Percentiles rank a stretch among this genome's conserved stretches.
Conservation (phyloP, 2,888 invertebrate genomes). For the Ellobium chinense region DNA sequence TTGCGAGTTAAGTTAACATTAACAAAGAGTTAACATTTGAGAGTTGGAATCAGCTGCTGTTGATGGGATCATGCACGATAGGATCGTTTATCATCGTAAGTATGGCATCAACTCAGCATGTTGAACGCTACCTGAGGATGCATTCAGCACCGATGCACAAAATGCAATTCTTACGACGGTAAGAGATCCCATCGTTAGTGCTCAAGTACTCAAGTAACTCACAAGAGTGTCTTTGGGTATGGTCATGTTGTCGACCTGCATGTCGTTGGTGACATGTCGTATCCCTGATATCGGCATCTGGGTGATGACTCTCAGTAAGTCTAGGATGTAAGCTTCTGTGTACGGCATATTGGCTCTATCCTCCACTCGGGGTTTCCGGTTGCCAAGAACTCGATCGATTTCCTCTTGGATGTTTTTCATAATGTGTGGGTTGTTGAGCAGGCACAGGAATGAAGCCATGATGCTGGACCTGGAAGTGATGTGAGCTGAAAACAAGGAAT, state of each 20-base stretch:
- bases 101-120: too few species aligned
- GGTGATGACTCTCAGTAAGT: constrained; percentile 39
- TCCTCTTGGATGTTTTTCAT: constrained; percentile 56
- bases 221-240: constrained; percentile 9
- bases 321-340: constrained; percentile 48
- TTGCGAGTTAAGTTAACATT: too few species aligned
- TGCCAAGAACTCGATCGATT: constrained; percentile 51
- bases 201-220: too few species aligned
- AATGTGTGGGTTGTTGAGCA: constrained; percentile 54
- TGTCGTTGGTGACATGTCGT: background rate
- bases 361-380: constrained; percentile 42
- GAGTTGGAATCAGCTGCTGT: too few species aligned
- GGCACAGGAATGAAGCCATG: constrained; percentile 51
- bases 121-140: too few species aligned
- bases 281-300: background rate
- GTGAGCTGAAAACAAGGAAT: constrained; percentile 40
- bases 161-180: too few species aligned
- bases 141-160: too few species aligned
- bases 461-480: constrained; percentile 51
- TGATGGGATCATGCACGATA: too few species aligned
- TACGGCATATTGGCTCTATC: constrained; percentile 51
- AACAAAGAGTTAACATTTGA: too few species aligned
- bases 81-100: too few species aligned
- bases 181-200: too few species aligned
- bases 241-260: background rate